Conservation (phyloP, 2,888 invertebrate species). For the Chrysodeixis includens region DNA sequence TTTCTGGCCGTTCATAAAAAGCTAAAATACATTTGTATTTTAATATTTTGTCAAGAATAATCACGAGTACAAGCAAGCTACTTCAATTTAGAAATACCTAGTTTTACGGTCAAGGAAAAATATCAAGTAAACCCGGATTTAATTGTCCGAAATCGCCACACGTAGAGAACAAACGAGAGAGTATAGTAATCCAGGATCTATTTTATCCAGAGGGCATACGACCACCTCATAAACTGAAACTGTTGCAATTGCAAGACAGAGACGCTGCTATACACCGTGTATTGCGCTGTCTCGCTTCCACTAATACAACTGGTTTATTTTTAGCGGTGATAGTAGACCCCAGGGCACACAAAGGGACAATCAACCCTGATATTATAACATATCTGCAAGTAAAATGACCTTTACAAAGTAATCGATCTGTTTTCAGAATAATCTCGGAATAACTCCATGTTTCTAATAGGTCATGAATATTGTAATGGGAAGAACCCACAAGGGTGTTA, state of each 20-base stretch:
- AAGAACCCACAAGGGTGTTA: slow-evolving; percentile 67
- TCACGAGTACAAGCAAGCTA: too few species aligned
- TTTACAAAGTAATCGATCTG: slow-evolving; percentile 30
- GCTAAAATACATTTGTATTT: too few species aligned
- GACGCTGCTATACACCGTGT: too few species aligned
- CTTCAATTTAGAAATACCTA: too few species aligned
- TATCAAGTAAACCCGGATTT: neutral
- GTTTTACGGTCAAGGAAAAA: neutral
- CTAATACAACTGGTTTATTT: too few species aligned
- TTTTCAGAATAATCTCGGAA: slow-evolving; percentile 36
- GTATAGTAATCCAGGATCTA: neutral
- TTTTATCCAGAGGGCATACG: too few species aligned
- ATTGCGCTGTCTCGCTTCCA: too few species aligned
- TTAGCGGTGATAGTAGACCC: too few species aligned
- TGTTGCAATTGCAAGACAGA: too few species aligned
- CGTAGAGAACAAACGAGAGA: neutral
- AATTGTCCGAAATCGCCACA: neutral
- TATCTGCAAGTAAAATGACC: slow-evolving; percentile 6
- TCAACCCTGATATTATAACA: neutral
- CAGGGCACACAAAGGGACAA: neutral
- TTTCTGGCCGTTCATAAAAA: too few species aligned
- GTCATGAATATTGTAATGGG: slow-evolving; percentile 76
- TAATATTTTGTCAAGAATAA: too few species aligned
- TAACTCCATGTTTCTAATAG: slow-evolving; percentile 57
- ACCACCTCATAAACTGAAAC: too few species aligned